Evolutionary conservation across 2,888 invertebrate genomes (phyloP), one percentile per base, ranked within the genome.

Genomic region (Hirtodrosophila duncani): DNA sequence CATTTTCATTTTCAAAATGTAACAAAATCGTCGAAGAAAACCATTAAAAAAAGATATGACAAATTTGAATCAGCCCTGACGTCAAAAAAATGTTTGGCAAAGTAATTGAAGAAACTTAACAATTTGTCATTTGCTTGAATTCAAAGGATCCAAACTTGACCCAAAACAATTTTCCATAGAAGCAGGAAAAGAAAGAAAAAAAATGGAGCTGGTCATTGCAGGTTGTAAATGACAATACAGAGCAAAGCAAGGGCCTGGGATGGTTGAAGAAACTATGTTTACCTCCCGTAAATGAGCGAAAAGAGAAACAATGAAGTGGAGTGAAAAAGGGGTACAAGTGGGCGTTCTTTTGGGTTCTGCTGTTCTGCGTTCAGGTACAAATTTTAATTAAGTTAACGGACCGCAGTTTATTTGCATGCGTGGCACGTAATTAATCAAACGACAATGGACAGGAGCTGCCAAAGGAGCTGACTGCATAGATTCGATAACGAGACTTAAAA

Each of bases 391-490:
- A 74, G 79, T 67, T 70, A 70, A 70, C 71, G 75, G 61, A 42
- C 65, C 66, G 66, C 80, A 75, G 68, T 67, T 63, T 68, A 71
- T 71, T 72, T 68, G 67, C 72, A 77, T 72, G 59, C 61, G 21
- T 63, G 65, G 65, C 75, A 80, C 72, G 78, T 77, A 80, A 77
- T 77, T 77, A 77, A 80, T 77, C 81, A 72, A 55, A 46, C 64
- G 60, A 72, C 67, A 65, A 58, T 46, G 50, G 58, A 33, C 14
- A 17, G 16, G 48, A 31, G 24, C n/a, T 16, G 17, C 2, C 8
- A 16, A 3, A 24, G 6, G 3, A 10, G 18, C 3, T n/a, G n/a
- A n/a, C 16, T n/a, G 29, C 3, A 13, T 9, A 7, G 13, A 24
- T 9, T n/a, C 3, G 8, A 9, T 23, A 17, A 2, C 20, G 8